Base-by-base conservation (phyloP, 2,888 invertebrate genomes). In the Thymelicus sylvestris region DNA sequence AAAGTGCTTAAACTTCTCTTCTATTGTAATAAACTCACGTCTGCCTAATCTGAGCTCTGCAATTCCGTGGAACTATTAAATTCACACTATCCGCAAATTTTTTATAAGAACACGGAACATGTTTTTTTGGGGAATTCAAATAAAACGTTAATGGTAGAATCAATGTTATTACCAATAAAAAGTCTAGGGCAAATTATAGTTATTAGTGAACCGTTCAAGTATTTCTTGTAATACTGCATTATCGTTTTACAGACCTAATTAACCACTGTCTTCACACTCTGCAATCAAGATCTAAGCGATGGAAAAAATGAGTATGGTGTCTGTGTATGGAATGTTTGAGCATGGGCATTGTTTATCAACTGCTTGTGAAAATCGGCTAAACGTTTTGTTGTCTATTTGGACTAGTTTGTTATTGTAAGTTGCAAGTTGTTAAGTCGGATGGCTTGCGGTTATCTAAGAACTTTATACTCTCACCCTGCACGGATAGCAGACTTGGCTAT, bases 221-320 rank as follows among this genome's bases (percentile, higher is more conserved):
- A 55, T 57, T 66, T 44, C 66, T 55, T 41, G 55, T 55, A 55
- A 31, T 12, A 62, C 41, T 24, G 44, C 55, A 44, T 66, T 55
- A 55, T 41, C 39, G 39, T 41, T 55, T 44, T 6, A 55, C 41
- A 65, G 55, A 41, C 41, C n/a, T 24, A 24, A 8, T 52, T 52
- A 19, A 24, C 19, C 52, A 24, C 55, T 55, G 52, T 7, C 4
- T 55, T 24, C 55, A 55, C 10, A 24, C 24, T 55, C 10, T 10
- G 5, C 24, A 10, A 55, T 44, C 44, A 44, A 44, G 44, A 44
- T 44, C 3, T 3, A 44, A 44, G 44, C 44, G 44, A 44, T 44
- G 44, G 31, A 31, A 31, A 31, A 31, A 31, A 31, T 31, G 31
- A 31, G 5, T 3, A 31, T 31, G 31, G 5, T 31, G 5, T 31